Evolutionary conservation across 2,113 vertebrate species (phyloP).

Genomic region (Edolisoma coerulescens): DNA sequence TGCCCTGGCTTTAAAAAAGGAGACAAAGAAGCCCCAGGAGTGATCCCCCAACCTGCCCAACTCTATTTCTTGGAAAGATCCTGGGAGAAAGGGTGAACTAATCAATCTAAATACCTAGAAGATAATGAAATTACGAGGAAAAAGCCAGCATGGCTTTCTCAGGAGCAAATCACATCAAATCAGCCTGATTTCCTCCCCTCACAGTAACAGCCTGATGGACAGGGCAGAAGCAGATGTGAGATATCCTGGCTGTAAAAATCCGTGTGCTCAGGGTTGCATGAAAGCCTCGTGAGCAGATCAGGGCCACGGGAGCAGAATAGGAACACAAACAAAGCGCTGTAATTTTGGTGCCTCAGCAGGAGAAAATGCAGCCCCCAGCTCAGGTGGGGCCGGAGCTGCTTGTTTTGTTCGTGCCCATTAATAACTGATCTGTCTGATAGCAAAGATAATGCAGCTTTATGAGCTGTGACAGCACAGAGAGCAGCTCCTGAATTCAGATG

Average conservation of each 20-base stretch:
- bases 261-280: neutral
- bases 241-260: neutral
- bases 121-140: neutral
- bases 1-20: neutral
- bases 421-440: neutral
- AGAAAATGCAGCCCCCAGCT: neutral
- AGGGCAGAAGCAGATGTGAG: neutral
- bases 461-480: neutral
- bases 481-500: neutral
- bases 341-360: neutral
- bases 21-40: neutral
- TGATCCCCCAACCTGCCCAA: neutral
- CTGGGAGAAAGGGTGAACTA: conserved; percentile 15
- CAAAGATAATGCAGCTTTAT: neutral
- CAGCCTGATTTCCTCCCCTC: neutral
- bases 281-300: neutral
- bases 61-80: neutral
- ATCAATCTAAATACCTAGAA: conserved; percentile 20
- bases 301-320: neutral
- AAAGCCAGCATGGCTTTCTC: neutral
- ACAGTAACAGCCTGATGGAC: neutral
- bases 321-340: neutral
- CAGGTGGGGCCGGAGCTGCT: neutral
- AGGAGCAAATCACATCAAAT: conserved; percentile 25
- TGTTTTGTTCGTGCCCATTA: neutral